Base-by-base conservation (phyloP, 2,113 vertebrate genomes). In the Phalacrocorax pelagicus region DNA sequence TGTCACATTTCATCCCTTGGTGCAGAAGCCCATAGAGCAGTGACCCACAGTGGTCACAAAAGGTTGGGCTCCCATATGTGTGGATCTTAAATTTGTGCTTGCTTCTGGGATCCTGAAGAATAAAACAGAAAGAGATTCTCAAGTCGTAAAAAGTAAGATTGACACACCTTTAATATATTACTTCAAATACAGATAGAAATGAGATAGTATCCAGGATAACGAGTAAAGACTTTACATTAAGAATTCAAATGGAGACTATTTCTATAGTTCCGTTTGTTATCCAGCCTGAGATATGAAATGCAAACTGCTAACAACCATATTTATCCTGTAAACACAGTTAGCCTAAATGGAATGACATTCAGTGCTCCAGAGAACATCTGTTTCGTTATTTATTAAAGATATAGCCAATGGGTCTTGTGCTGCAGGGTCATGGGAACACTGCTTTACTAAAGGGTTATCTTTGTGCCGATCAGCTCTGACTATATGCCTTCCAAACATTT, bases 71-170 rank as follows among this genome's bases (percentile, higher is more conserved):
- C 44, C 99, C 99, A 1, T 99, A 99, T 0, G 99, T 98, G 98
- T 99, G 99, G 95, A 99, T 99, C 98, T 99, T 99, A 96, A 99
- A 99, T 95, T 99, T 99, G 98, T 99, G 99, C 97, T 99, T 99
- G 99, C 99, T 99, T 96, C 99, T 98, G 89, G 99, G 99, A 94
- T 99, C 99, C 99, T 99, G 96, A 1, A 86, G 63, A 92, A 69
- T 36, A 73, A 90, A 92, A 9, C 46, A 92, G 16, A 89, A 51
- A 81, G 30, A 79, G 18, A 46, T 30, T 26, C 67, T 77, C 59
- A 47, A 44, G n/a, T 24, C 17, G 49, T 4, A 5, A 46, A 81
- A 81, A 36, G 9, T 10, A 9, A 23, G 6, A 69, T 0, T 9
- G 44, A 47, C 3, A n/a, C 6, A 29, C 20, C 22, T 63, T 55